Conservation (phyloP, 1,140 invertebrate genomes). For the Ridgeia piscesae region DNA sequence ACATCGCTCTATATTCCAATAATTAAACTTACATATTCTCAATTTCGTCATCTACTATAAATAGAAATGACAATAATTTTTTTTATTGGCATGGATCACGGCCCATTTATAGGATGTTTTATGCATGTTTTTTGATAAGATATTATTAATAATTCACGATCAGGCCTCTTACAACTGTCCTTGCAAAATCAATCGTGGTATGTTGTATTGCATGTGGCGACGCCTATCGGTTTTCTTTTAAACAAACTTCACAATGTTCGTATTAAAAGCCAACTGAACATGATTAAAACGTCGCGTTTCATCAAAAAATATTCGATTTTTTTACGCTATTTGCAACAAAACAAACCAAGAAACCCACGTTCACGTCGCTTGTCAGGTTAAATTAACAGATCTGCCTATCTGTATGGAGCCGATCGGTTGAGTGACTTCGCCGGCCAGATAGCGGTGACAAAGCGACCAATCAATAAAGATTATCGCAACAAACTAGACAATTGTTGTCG, state of each 20-base stretch:
- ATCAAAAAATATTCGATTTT: neutral
- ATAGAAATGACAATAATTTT: no score
- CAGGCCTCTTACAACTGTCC: neutral
- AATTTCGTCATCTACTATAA: no score
- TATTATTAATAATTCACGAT: neutral
- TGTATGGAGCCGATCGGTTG: neutral
- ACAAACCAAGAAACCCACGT: neutral
- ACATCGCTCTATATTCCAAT: no score
- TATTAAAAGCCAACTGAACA: neutral
- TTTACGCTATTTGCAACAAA: neutral
- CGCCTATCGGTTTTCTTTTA: neutral
- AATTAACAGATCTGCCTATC: neutral
- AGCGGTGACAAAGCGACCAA: neutral
- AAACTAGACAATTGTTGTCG: neutral
- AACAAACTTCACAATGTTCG: neutral
- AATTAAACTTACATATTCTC: no score
- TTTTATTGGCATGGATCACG: neutral
- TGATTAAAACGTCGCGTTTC: neutral
- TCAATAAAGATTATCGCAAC: neutral
- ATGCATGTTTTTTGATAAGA: neutral
- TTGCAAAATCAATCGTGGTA: neutral
- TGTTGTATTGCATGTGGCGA: neutral
- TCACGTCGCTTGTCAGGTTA: neutral
- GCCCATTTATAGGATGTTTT: neutral
- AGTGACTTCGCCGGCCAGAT: neutral